Evolutionary conservation across 2,797 vertebrate species (phyloP).

Genomic region (Anas flavirostris): DNA sequence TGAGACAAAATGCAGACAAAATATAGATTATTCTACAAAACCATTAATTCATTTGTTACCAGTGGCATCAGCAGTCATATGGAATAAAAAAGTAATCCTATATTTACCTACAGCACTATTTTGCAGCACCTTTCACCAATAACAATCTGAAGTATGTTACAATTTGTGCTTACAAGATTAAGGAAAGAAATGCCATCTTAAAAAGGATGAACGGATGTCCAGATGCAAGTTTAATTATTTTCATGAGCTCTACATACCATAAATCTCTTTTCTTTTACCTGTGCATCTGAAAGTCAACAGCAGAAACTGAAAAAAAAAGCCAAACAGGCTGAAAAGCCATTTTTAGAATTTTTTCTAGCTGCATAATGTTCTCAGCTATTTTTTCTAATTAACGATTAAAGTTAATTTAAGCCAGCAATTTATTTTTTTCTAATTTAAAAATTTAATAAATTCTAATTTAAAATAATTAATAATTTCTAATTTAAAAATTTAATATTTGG

Average conservation of each 20-base stretch:
- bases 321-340: not conserved
- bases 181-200: not conserved
- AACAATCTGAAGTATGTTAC: not conserved
- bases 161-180: not conserved
- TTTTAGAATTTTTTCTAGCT: not conserved
- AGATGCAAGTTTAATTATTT: not conserved
- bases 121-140: not conserved
- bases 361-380: not conserved
- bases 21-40: not conserved
- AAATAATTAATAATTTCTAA: too few species aligned
- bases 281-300: not conserved
- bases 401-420: not conserved
- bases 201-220: not conserved
- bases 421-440: not conserved
- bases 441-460: too few species aligned
- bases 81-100: not conserved
- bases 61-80: not conserved
- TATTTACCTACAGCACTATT: not conserved
- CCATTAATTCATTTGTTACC: not conserved
- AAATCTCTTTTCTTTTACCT: not conserved
- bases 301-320: not conserved
- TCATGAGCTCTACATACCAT: not conserved
- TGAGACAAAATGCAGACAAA: not conserved
- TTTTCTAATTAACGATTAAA: not conserved
- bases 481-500: not conserved